Evolutionary conservation across 2,888 invertebrate species (phyloP), one percentile per base, ranked within the genome.

Genomic region (Ormyrus nitidulus): DNA sequence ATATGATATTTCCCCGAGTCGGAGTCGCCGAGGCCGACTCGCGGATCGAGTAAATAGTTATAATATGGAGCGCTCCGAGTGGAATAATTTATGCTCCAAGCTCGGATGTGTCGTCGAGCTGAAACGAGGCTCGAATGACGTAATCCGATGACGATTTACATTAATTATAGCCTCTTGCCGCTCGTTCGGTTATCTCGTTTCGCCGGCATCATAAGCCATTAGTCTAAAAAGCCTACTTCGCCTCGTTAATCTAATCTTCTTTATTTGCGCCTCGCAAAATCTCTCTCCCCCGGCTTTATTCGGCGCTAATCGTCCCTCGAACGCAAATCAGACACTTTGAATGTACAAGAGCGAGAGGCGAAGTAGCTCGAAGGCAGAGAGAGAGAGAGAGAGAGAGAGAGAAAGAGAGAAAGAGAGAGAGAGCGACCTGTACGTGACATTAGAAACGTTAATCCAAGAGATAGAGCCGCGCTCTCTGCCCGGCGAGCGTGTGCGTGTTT

Each of bases 401-500:
- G 34, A 34, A n/a, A n/a, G n/a, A n/a, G n/a, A n/a, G n/a, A 19
- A 1, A 34, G 34, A 34, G 34, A 34, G 34, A 34, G 3, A 34
- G 34, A 34, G 34, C 34, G 34, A 34, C n/a, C 58, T 61, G 76
- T 69, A 61, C 68, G 68, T 76, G 68, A 69, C 61, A 62, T 69
- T 54, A 61, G 69, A 46, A 76, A 69, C 56, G 56, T 74, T 65
- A 58, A 66, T 74, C 54, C 53, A 53, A 46, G 68, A 58, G 53
- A 54, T 10, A 73, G 53, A 51, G 10, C 34, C 34, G 34, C 34
- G 4, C 34, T 34, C 34, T 34, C 34, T 0, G 34, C 34, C 34
- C 34, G 34, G 3, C 13, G 58, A 5, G 19, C 51, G 48, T 5
- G 13, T 0, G 51, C 46, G 69, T 19, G 49, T 6, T 13, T 76